phyloP scores from a whole-genome alignment of 1,140 invertebrate species.

The Panagrolaimus sp. region DNA sequence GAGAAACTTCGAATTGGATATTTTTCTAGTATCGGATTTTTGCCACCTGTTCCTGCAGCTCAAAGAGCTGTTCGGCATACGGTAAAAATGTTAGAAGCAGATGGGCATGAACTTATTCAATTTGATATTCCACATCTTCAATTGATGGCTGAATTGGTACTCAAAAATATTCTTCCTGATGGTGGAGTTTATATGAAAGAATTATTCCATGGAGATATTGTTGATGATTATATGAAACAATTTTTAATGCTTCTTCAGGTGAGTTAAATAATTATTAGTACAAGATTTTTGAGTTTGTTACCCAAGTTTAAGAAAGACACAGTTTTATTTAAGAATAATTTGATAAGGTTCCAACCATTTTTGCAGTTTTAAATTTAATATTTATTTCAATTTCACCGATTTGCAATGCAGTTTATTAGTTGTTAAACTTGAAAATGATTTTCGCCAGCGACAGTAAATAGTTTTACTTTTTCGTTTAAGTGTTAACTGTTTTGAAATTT shows the following conservation, averaged over 20 bases:
- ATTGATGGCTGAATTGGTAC: conserved; percentile 38
- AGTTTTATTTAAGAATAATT: too few species aligned
- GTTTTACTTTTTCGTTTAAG: too few species aligned
- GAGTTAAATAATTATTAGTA: not conserved
- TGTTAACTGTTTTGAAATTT: too few species aligned
- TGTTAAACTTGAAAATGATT: too few species aligned
- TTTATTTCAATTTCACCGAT: too few species aligned
- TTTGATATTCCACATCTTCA: conserved; percentile 48
- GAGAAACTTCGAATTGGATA: conserved; percentile 48
- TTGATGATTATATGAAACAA: conserved; percentile 49
- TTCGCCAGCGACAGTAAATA: too few species aligned
- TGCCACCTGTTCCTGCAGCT: conserved; percentile 44
- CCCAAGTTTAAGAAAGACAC: too few species aligned
- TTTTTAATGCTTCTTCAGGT: conserved; percentile 48
- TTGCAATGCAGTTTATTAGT: too few species aligned
- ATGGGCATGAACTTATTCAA: conserved; percentile 48
- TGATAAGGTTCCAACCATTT: too few species aligned
- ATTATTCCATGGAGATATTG: conserved; percentile 43
- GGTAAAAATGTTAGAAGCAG: conserved; percentile 41
- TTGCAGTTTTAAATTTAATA: too few species aligned
- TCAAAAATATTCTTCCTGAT: conserved; percentile 48
- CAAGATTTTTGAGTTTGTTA: too few species aligned
- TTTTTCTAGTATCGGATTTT: conserved; percentile 50
- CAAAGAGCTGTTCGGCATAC: conserved; percentile 51
- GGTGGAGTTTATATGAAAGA: conserved; percentile 47